Evolutionary conservation across 2,113 vertebrate genomes (phyloP), one percentile per base, ranked within the genome.

Genomic region (Platysteira castanea): DNA sequence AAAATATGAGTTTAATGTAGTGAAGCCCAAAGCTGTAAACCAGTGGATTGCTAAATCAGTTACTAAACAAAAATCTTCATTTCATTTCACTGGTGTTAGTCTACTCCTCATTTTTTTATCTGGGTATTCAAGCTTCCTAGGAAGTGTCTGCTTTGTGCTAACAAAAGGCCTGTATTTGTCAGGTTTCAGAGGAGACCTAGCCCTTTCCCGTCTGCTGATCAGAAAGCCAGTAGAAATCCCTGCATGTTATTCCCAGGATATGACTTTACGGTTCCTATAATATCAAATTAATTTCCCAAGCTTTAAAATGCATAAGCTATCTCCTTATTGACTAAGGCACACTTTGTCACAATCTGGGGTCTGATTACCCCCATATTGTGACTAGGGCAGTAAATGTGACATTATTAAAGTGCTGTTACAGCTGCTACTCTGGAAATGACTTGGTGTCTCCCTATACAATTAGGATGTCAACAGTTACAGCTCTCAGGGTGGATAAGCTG

Each of bases 1-100:
- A 92, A 97, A 96, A 96, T 96, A 96, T 68, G 93, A 90, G 86
- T 86, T 93, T 90, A 92, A 93, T 92, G 90, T 84, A 87, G 88
- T 60, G 80, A 92, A 95, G 90, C 26, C 61, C 92, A 92, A 93
- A 94, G 60, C 71, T 89, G 56, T 89, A 93, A 94, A 44, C 86
- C 54, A 85, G 70, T 37, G 30, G 60, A 92, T 76, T 90, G 86
- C 60, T 89, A 84, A 93, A 86, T 57, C 61, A 81, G 69, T 92
- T 84, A 44, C 80, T 92, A 93, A 95, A 93, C 83, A 95, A 94
- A 93, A 95, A 52, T 71, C 60, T 89, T 91, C 22, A 75, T 92
- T 95, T 93, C 64, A 75, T 86, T 84, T 93, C 83, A 84, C 44
- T 82, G 31, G 18, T 84, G 42, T 71, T 78, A 87, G 68, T 46